Percentiles rank a stretch among this genome's conserved stretches.
These are phyloP conservation scores for Aurelia aurita DNA, from an alignment of 30 jellyfish, hydroid and myxozoan species.

Conservation along the genomic window DNA sequence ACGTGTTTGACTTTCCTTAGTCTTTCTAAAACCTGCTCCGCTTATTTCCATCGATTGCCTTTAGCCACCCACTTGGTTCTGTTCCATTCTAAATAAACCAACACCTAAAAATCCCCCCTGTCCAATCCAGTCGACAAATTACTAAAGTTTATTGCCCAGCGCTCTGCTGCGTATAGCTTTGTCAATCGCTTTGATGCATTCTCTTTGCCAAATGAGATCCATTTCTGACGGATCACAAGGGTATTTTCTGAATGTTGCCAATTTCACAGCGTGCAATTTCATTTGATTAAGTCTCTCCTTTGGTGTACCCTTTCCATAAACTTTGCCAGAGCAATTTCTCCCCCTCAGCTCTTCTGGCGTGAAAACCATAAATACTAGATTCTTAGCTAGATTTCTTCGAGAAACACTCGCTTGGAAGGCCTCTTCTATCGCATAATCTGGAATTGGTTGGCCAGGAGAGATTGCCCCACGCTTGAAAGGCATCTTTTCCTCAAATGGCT, in stretches of 20 bases:
- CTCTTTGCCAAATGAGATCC: slow-evolving; percentile 71
- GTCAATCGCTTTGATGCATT: slow-evolving; percentile 68
- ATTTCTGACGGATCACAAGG: slow-evolving; percentile 64
- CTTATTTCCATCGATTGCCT: no score
- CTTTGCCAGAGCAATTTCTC: slow-evolving; percentile 73
- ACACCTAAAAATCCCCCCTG: no score
- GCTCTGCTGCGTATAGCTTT: slow-evolving; percentile 71
- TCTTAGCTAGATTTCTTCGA: slow-evolving; percentile 65
- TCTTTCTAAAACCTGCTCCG: no score
- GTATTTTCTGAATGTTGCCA: slow-evolving; percentile 52
- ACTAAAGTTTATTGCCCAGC: slow-evolving; percentile 21
- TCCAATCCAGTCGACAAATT: not conserved
- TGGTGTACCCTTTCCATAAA: slow-evolving; percentile 49
- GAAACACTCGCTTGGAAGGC: slow-evolving; percentile 41
- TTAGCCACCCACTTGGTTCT: no score
- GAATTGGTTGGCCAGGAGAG: slow-evolving; percentile 49
- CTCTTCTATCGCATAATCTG: slow-evolving; percentile 41
- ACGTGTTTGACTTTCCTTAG: no score
- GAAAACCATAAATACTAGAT: slow-evolving; percentile 52
- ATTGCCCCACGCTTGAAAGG: slow-evolving; percentile 34
- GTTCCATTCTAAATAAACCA: no score
- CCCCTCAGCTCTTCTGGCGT: slow-evolving; percentile 61
- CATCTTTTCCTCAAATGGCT: slow-evolving; percentile 17
- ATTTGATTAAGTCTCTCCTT: slow-evolving; percentile 52
- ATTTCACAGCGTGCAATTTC: slow-evolving; percentile 42